Evolutionary conservation across 2,113 vertebrate genomes (phyloP).

Genomic region (Rhinoptilus africanus): DNA sequence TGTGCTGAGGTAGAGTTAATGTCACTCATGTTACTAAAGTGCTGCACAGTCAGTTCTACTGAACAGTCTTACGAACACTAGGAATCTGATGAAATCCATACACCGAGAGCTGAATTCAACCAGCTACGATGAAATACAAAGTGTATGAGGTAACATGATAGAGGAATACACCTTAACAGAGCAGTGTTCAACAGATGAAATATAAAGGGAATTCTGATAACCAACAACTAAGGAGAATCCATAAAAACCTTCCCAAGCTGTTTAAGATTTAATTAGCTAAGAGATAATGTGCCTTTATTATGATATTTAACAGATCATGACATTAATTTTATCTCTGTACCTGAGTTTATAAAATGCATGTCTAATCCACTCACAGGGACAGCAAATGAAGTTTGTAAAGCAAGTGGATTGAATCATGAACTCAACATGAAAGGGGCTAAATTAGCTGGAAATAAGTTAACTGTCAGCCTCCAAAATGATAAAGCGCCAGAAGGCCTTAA

Average conservation of each 20-base stretch:
- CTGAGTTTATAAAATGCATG: not conserved
- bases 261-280: constrained; percentile 33
- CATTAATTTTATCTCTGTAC: not conserved
- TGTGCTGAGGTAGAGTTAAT: not conserved
- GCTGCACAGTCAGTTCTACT: not conserved
- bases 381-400: constrained; percentile 37
- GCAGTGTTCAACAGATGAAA: not conserved
- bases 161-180: not conserved
- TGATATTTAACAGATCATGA: constrained; percentile 9
- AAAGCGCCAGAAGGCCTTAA: not conserved
- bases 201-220: constrained; percentile 7
- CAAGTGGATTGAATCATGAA: not conserved
- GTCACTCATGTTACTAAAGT: not conserved
- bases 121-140: not conserved
- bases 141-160: not conserved
- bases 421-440: constrained; percentile 21
- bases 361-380: not conserved
- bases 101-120: not conserved
- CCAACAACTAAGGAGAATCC: not conserved
- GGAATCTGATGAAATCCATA: not conserved
- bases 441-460: constrained; percentile 8
- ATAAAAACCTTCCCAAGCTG: not conserved
- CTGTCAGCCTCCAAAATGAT: not conserved
- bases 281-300: constrained; percentile 10
- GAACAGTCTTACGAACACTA: not conserved